Conservation (phyloP, 2,113 vertebrate genomes). For the Plestiodon gilberti region DNA sequence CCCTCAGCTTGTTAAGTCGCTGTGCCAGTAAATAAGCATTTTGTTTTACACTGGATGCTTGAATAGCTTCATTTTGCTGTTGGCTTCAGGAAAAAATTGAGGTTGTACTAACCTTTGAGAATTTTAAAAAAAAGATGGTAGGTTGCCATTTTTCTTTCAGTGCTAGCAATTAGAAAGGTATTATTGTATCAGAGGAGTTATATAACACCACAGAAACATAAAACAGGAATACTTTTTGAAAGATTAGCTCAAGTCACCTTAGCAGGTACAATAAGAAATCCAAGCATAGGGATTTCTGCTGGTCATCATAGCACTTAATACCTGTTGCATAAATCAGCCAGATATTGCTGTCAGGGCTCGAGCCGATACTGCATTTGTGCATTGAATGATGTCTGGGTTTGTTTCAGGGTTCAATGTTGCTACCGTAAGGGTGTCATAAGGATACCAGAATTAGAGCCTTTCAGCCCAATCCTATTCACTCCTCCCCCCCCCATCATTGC, state of each 20-base stretch:
- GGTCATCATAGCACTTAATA: neutral
- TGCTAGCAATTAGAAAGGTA: slow-evolving; percentile 52
- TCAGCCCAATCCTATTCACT: no score
- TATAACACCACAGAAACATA: slow-evolving; percentile 55
- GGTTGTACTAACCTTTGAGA: slow-evolving; percentile 55
- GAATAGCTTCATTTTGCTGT: slow-evolving; percentile 43
- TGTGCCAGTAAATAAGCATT: slow-evolving; percentile 54
- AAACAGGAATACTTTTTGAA: slow-evolving; percentile 35
- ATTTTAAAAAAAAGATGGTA: slow-evolving; percentile 67
- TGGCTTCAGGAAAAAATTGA: slow-evolving; percentile 53
- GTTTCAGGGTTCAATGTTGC: neutral
- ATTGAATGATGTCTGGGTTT: no score
- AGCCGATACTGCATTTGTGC: neutral
- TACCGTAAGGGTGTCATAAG: no score
- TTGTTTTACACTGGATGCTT: slow-evolving; percentile 59
- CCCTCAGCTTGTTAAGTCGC: slow-evolving; percentile 58
- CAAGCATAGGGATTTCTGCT: slow-evolving; percentile 16
- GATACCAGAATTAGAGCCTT: neutral
- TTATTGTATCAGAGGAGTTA: slow-evolving; percentile 53
- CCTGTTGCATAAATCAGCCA: neutral
- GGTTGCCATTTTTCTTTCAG: slow-evolving; percentile 43
- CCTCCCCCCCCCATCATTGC: no score
- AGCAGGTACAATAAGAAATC: slow-evolving; percentile 29
- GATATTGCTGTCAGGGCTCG: neutral
- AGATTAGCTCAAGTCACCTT: neutral